Evolutionary conservation across 2,888 invertebrate genomes (phyloP).

Genomic region (Nebria brevicollis): DNA sequence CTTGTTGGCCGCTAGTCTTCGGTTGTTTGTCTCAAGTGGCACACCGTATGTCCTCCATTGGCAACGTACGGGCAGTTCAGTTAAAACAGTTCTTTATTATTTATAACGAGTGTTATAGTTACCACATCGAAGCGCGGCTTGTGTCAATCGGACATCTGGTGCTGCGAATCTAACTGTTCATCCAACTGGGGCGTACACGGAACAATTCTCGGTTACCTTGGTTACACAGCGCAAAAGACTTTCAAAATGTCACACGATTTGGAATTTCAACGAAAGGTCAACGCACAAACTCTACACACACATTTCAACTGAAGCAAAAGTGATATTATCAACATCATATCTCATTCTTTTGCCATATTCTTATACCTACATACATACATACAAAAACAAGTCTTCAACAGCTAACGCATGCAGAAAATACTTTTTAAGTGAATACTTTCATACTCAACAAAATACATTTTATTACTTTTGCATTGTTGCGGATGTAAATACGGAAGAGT

Average conservation of each 20-base stretch:
- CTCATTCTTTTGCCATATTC: background rate
- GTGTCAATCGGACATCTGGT: constrained; percentile 17
- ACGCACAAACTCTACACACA: background rate
- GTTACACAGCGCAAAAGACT: background rate
- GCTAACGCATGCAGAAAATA: too few species aligned
- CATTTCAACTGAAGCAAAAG: background rate
- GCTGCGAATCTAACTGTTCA: constrained; percentile 12
- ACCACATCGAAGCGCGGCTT: background rate
- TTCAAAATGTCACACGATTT: background rate
- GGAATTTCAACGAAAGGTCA: constrained; percentile 1
- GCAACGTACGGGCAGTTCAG: background rate
- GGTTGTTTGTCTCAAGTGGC: constrained; percentile 38
- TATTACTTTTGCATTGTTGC: background rate
- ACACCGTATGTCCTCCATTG: constrained; percentile 24
- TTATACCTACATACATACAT: background rate
- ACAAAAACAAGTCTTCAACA: too few species aligned
- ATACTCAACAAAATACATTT: too few species aligned
- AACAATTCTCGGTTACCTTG: background rate
- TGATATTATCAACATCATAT: background rate
- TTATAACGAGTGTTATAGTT: constrained; percentile 16
- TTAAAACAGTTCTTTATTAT: background rate
- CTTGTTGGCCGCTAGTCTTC: constrained; percentile 40
- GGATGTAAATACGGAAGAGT: background rate
- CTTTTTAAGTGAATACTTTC: too few species aligned
- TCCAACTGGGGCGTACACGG: constrained; percentile 12